Conservation (phyloP, 1,140 invertebrate genomes). For the Lasioglossum albipes region DNA sequence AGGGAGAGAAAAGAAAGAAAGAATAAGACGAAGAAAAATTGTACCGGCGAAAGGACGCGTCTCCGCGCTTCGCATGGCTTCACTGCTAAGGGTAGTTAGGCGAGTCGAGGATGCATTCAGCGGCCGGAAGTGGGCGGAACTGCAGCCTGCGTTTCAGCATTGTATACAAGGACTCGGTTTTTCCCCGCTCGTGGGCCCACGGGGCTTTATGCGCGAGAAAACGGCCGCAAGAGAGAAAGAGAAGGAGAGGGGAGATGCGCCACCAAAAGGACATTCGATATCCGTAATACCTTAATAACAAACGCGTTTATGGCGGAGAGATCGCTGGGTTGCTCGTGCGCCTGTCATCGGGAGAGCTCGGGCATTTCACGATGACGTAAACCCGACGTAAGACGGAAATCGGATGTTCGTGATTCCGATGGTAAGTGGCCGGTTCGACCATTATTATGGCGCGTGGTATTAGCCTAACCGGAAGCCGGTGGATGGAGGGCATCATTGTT, state of each 20-base stretch:
- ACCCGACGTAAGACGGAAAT: slow-evolving; percentile 57
- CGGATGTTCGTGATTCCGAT: slow-evolving; percentile 38
- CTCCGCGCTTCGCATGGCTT: slow-evolving; percentile 63
- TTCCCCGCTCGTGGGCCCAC: slow-evolving; percentile 57
- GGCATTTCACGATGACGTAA: slow-evolving; percentile 37
- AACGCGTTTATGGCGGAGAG: slow-evolving; percentile 41
- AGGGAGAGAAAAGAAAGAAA: not conserved
- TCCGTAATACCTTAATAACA: slow-evolving; percentile 73
- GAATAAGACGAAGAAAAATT: slow-evolving; percentile 43
- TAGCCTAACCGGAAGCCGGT: slow-evolving; percentile 27
- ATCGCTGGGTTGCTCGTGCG: slow-evolving; percentile 24
- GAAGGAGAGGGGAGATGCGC: slow-evolving; percentile 10
- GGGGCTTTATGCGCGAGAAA: slow-evolving; percentile 46
- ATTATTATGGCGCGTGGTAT: slow-evolving; percentile 14
- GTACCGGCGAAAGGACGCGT: slow-evolving; percentile 62
- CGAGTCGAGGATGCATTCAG: slow-evolving; percentile 71
- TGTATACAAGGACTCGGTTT: slow-evolving; percentile 67
- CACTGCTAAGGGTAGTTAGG: slow-evolving; percentile 70
- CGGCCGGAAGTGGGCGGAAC: slow-evolving; percentile 73
- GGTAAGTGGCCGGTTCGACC: slow-evolving; percentile 24
- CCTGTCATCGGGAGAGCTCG: slow-evolving; percentile 19
- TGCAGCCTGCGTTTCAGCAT: slow-evolving; percentile 70
- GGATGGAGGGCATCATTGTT: not conserved
- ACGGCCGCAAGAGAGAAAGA: slow-evolving; percentile 27
- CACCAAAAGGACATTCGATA: slow-evolving; percentile 73